Evolutionary conservation across 2,113 vertebrate species (phyloP).

Genomic region (Notothenia coriiceps): DNA sequence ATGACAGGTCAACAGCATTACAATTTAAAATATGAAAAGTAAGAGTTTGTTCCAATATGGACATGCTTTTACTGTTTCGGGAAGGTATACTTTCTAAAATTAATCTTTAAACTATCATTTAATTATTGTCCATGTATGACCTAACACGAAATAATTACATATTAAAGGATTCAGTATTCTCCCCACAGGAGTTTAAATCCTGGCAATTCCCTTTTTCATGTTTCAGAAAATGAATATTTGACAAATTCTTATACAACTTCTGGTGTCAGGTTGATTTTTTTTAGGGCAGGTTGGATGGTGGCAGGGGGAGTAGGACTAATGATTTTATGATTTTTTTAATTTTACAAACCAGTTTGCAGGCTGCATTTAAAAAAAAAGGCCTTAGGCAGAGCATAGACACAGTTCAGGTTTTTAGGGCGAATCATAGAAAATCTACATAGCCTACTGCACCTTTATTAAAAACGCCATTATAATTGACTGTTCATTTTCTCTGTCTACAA

Average conservation of each 20-base stretch:
- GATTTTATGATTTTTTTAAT: not conserved
- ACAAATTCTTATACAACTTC: not conserved
- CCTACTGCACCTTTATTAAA: not conserved
- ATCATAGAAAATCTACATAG: not conserved
- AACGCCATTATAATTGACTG: not conserved
- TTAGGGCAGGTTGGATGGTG: not conserved
- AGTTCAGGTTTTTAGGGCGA: not conserved
- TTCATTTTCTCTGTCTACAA: not conserved
- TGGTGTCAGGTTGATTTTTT: not conserved
- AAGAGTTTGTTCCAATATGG: not conserved
- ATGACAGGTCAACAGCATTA: not conserved
- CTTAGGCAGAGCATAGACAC: not conserved
- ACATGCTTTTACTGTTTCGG: not conserved
- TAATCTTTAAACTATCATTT: not conserved
- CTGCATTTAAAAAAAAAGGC: not conserved
- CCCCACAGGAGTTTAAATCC: not conserved
- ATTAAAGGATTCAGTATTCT: not conserved
- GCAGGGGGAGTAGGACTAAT: not conserved
- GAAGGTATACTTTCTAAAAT: not conserved
- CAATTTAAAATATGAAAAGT: not conserved
- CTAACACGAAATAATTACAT: not conserved
- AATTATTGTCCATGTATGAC: not conserved
- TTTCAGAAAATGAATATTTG: not conserved
- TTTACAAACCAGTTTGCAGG: not conserved
- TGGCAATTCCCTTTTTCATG: not conserved